Evolutionary conservation across 2,888 invertebrate species (phyloP).

Genomic region (Dasysyrphus tricinctus): DNA sequence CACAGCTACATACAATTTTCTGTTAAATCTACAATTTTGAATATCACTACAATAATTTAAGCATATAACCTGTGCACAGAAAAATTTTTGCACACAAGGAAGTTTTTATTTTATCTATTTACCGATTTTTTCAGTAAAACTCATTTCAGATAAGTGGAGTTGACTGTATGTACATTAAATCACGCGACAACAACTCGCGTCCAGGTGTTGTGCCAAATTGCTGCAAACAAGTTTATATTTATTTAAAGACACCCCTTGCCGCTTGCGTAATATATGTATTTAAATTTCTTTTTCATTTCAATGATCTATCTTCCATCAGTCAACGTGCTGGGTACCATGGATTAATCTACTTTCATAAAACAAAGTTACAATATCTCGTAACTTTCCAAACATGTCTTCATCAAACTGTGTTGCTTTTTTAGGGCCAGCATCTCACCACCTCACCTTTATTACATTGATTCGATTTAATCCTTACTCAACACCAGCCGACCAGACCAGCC

Average conservation of each 20-base stretch:
- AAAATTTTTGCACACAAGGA: too few species aligned
- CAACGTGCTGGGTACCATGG: not conserved
- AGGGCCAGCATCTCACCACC: conserved; percentile 31
- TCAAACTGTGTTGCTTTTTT: conserved; percentile 10
- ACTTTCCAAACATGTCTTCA: conserved; percentile 47
- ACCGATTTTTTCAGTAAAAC: too few species aligned
- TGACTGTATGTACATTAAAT: not conserved
- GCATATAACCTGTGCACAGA: too few species aligned
- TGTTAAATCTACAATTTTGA: too few species aligned
- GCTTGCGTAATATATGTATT: too few species aligned
- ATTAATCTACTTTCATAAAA: conserved; percentile 1
- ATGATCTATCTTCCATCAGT: conserved; percentile 39
- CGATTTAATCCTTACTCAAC: conserved; percentile 72
- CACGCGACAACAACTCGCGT: not conserved
- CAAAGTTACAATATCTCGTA: conserved; percentile 66
- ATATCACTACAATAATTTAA: too few species aligned
- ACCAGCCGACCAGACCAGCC: conserved; percentile 39
- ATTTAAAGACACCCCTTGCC: not conserved
- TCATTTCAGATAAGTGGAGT: not conserved
- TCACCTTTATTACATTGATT: conserved; percentile 66
- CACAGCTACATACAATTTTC: too few species aligned
- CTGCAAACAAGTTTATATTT: not conserved
- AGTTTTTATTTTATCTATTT: too few species aligned
- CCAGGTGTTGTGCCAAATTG: not conserved
- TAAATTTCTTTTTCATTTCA: not conserved